These are phyloP conservation scores for Anadara kagoshimensis DNA, from an alignment of 1,140 invertebrate species.

Conservation along the genomic window DNA sequence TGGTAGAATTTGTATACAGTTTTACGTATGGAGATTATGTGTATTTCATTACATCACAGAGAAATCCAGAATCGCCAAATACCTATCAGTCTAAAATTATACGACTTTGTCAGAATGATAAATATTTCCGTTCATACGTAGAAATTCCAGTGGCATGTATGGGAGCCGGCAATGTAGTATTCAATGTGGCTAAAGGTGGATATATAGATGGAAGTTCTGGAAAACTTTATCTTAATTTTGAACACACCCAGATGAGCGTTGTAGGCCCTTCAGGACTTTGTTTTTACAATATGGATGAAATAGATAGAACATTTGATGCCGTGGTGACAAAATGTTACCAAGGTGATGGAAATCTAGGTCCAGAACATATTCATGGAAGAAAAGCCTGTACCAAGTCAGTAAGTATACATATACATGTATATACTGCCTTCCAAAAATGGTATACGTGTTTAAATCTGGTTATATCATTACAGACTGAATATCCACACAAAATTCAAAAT, in stretches of 20 bases:
- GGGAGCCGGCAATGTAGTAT: conserved; percentile 81
- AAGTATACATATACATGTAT: conserved; percentile 36
- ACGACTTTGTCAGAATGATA: conserved; percentile 96
- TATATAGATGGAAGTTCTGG: conserved; percentile 97
- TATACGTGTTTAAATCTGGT: no score
- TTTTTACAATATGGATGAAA: conserved; percentile 93
- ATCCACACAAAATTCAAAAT: no score
- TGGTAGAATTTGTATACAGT: conserved; percentile 94
- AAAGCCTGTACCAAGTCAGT: conserved; percentile 51
- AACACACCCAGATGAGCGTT: conserved; percentile 3
- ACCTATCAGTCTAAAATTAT: conserved; percentile 88
- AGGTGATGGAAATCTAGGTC: conserved; percentile 65
- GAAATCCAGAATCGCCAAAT: conserved; percentile 76
- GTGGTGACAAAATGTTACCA: conserved; percentile 97
- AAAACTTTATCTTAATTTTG: conserved; percentile 93
- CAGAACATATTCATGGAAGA: conserved; percentile 54
- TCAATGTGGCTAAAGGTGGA: conserved; percentile 94
- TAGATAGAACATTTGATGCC: conserved; percentile 95
- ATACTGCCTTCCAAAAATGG: no score
- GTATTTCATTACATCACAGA: conserved; percentile 96
- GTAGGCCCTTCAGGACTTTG: conserved; percentile 86
- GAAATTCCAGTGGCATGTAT: conserved; percentile 98
- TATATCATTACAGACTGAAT: no score
- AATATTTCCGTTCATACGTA: conserved; percentile 97
- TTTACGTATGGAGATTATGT: conserved; percentile 97